Percentiles rank a stretch among this genome's conserved stretches.
Evolutionary conservation across 2,888 invertebrate species (phyloP).

Genomic region (Xestia xanthographa): DNA sequence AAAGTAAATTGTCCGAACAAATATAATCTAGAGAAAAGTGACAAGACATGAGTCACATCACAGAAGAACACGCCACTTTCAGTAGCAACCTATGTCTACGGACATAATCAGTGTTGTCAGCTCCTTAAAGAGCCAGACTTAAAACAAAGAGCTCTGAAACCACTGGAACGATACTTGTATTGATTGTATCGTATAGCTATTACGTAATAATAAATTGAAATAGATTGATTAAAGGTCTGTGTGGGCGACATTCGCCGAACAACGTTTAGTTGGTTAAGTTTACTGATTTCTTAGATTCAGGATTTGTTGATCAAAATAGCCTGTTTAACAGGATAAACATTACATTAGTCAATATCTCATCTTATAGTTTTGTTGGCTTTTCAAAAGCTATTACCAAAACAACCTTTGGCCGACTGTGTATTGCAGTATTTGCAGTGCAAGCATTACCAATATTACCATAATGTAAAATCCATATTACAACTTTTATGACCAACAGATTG

Average conservation of each 20-base stretch:
- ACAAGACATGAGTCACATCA: slow-evolving; percentile 37
- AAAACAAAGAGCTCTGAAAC: slow-evolving; percentile 25
- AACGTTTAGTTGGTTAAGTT: slow-evolving; percentile 29
- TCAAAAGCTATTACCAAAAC: background rate
- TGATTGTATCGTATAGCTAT: slow-evolving; percentile 37
- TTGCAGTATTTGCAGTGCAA: background rate
- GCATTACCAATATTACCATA: no score
- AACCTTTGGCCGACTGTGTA: background rate
- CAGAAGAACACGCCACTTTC: slow-evolving; percentile 18
- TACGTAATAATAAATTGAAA: slow-evolving; percentile 57
- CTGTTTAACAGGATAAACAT: background rate
- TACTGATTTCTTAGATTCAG: slow-evolving; percentile 33
- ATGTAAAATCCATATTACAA: background rate
- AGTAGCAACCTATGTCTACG: background rate
- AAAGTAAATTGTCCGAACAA: slow-evolving; percentile 24
- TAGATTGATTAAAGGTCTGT: slow-evolving; percentile 39
- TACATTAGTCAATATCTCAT: slow-evolving; percentile 7
- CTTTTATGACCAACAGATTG: background rate
- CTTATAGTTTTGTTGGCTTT: background rate
- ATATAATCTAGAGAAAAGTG: slow-evolving; percentile 12
- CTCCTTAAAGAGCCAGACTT: background rate
- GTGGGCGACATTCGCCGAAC: slow-evolving; percentile 48
- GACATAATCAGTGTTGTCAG: background rate
- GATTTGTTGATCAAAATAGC: slow-evolving; percentile 17
- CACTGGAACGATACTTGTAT: slow-evolving; percentile 27